phyloP scores from a whole-genome alignment of 1,140 invertebrate genomes.

The Solenopsis fugax region DNA sequence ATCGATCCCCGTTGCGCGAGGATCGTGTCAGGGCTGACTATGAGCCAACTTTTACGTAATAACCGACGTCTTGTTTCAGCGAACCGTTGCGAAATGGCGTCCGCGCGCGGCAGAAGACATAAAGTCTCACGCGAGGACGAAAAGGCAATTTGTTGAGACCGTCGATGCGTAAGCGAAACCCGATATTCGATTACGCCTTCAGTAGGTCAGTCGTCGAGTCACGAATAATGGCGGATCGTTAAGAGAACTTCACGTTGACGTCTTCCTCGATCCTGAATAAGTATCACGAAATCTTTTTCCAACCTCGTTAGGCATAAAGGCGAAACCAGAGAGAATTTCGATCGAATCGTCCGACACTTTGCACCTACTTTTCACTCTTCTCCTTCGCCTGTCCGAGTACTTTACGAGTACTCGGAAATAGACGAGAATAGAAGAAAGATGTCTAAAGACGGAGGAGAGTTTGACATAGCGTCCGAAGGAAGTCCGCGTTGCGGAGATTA shows the following conservation, averaged over 20 bases:
- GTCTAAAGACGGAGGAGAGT: slow-evolving; percentile 7
- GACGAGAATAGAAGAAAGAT: background rate
- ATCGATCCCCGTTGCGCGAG: slow-evolving; percentile 61
- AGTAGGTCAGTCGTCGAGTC: slow-evolving; percentile 28
- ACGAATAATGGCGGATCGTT: slow-evolving; percentile 1
- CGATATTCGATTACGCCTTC: slow-evolving; percentile 61
- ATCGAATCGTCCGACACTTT: background rate
- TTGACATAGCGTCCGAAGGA: slow-evolving; percentile 58
- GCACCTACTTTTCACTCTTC: background rate
- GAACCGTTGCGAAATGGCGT: slow-evolving; percentile 65
- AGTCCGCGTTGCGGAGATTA: slow-evolving; percentile 57
- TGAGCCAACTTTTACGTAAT: slow-evolving; percentile 70
- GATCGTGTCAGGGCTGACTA: slow-evolving; percentile 67
- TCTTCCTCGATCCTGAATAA: background rate
- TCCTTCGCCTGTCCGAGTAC: background rate
- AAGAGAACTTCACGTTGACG: background rate
- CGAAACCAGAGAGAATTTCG: background rate
- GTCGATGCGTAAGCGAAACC: slow-evolving; percentile 64
- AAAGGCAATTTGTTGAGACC: slow-evolving; percentile 54
- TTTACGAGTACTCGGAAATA: background rate
- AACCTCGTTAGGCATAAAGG: background rate
- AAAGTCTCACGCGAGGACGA: slow-evolving; percentile 64
- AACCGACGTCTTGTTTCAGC: slow-evolving; percentile 60
- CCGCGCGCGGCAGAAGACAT: slow-evolving; percentile 36
- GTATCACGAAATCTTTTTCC: background rate